A percentile compares a stretch with the other conserved stretches of the same genome.
phyloP scores from a whole-genome alignment of 2,888 invertebrate genomes.

The Cryptus viduatorius region DNA sequence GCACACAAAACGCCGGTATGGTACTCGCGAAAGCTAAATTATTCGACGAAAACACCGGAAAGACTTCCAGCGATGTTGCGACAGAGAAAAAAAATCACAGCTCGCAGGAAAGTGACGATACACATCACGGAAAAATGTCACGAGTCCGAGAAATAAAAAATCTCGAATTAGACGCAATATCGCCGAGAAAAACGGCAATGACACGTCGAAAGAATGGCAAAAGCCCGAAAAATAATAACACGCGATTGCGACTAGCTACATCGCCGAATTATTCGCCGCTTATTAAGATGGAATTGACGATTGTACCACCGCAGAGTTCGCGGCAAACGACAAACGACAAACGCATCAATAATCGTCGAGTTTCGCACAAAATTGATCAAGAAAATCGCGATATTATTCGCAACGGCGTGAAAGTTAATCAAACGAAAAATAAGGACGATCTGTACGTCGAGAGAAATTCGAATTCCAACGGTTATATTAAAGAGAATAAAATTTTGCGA shows the following conservation, averaged over 20 bases:
- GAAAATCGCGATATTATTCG: constrained; percentile 55
- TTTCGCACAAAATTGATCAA: constrained; percentile 62
- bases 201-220: constrained; percentile 65
- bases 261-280: constrained; percentile 69
- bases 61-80: constrained; percentile 25
- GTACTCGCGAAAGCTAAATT: constrained; percentile 92
- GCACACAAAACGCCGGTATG: constrained; percentile 92
- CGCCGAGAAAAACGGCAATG: constrained; percentile 49
- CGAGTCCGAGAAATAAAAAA: constrained; percentile 56
- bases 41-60: constrained; percentile 87
- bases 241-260: constrained; percentile 64
- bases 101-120: constrained; percentile 39
- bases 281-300: constrained; percentile 73
- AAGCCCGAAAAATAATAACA: constrained; percentile 68
- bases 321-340: constrained; percentile 61
- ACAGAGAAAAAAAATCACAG: background rate
- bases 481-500: constrained; percentile 62
- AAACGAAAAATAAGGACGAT: constrained; percentile 31
- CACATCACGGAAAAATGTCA: constrained; percentile 46
- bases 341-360: constrained; percentile 57
- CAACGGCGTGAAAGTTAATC: constrained; percentile 22
- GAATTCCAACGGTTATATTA: constrained; percentile 32
- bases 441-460: background rate
- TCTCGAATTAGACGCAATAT: constrained; percentile 47
- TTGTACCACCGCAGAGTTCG: constrained; percentile 59